Conservation (phyloP, 2,888 invertebrate species). For the Congeria kusceri region DNA sequence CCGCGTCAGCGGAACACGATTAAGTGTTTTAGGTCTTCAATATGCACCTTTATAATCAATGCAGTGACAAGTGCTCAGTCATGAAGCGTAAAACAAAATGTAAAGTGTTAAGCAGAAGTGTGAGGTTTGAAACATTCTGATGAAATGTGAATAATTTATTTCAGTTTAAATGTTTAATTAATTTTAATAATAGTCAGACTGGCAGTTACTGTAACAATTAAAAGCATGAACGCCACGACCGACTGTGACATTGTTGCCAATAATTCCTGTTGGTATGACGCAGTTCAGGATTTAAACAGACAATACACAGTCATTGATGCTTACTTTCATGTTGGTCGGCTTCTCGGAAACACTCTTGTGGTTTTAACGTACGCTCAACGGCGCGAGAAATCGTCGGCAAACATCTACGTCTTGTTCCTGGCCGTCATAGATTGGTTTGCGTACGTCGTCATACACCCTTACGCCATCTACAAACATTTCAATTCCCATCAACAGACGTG, state of each 20-base stretch:
- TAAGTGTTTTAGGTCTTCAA: too few species aligned
- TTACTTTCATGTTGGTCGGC: constrained; percentile 51
- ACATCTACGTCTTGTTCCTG: constrained; percentile 60
- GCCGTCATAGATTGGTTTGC: constrained; percentile 65
- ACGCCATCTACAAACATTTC: constrained; percentile 62
- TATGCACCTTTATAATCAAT: too few species aligned
- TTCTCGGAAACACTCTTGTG: constrained; percentile 63
- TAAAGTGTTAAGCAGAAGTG: too few species aligned
- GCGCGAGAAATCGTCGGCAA: constrained; percentile 52
- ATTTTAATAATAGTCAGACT: too few species aligned
- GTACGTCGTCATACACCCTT: constrained; percentile 65
- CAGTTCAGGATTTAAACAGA: not conserved
- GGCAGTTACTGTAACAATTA: not conserved
- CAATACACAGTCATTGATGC: constrained; percentile 51
- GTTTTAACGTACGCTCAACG: constrained; percentile 51
- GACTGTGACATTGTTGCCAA: not conserved
- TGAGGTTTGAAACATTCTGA: too few species aligned
- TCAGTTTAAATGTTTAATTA: too few species aligned
- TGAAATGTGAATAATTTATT: too few species aligned
- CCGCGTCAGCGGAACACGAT: too few species aligned
- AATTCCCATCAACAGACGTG: constrained; percentile 20
- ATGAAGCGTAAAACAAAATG: too few species aligned
- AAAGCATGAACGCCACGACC: not conserved
- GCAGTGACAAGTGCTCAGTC: too few species aligned
- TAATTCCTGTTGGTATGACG: not conserved